These are phyloP conservation scores for Nyctibius grandis DNA, from an alignment of 2,797 vertebrate genomes.

Conservation along the genomic window DNA sequence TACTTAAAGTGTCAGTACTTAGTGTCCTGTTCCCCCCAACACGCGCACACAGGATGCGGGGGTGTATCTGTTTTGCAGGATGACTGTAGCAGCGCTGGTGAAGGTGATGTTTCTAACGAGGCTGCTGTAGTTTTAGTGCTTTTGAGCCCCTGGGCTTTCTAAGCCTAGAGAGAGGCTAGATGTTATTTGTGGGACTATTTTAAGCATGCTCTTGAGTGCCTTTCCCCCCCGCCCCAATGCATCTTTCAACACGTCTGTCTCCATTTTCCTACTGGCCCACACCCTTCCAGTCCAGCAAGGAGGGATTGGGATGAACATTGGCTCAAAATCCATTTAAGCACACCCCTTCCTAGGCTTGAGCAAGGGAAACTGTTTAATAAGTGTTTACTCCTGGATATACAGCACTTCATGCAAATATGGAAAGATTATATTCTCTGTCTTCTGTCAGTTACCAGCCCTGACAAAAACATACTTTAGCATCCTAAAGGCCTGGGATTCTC, in stretches of 20 bases:
- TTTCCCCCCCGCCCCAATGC: accelerated
- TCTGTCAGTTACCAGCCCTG: not conserved
- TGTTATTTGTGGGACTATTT: not conserved
- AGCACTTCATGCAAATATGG: not conserved
- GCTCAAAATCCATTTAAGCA: not conserved
- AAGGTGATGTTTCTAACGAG: not conserved
- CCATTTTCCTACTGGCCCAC: not conserved
- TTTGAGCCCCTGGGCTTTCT: not conserved
- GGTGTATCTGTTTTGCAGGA: not conserved
- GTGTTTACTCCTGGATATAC: not conserved
- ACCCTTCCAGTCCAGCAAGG: not conserved
- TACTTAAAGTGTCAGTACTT: not conserved
- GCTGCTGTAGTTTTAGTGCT: not conserved
- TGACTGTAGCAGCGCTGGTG: not conserved
- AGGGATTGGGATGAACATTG: not conserved
- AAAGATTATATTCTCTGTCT: not conserved
- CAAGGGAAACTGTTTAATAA: not conserved
- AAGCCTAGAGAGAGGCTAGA: not conserved
- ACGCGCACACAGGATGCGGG: accelerated
- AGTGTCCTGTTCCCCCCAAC: not conserved
- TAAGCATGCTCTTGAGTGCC: not conserved
- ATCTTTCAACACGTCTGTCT: not conserved
- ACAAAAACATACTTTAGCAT: not conserved
- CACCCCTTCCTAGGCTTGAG: not conserved
- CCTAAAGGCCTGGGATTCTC: not conserved